Base-by-base conservation (phyloP, 2,113 vertebrate genomes). In the Lonchura striata region DNA sequence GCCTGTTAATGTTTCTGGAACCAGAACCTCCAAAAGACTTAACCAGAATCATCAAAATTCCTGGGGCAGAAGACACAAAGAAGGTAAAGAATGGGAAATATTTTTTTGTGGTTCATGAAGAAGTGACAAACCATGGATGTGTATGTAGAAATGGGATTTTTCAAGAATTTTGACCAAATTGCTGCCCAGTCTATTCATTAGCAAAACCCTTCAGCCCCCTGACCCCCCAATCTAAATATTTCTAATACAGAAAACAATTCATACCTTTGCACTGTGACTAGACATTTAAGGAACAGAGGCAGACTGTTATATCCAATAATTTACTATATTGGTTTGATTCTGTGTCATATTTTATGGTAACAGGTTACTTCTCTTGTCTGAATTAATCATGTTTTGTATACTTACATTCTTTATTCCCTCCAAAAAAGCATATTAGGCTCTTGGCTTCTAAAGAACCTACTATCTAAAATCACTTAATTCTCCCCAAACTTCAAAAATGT, bases 21-120 rank as follows among this genome's bases (percentile, higher is more conserved):
- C 35, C 15, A 41, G 82, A 93, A 47, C 57, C 60, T 52, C 10
- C 24, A 5, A 69, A 90, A 88, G 77, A 94, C 33, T 7, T 49
- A 35, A 61, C 30, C 8, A 77, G 69, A 74, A 52, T 63, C 16
- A 91, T 39, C 14, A 86, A 49, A 30, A 74, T 64, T 76, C 37
- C 52, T 69, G 35, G 4, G 8, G 30, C 68, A 66, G 81, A 94
- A 78, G 66, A 42, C 24, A 25, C 27, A 74, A 49, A 47, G 2
- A 85, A 94, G 97, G 97, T 98, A 95, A 97, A 95, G 33, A 69
- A 44, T 41, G 10, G 18, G 5, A 22, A 37, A 1, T 17, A 7
- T 27, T 25, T 63, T 63, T 79, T 76, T 54, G 12, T 63, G n/a
- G 22, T 53, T 82, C 20, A 33, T 79, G 24, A 79, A 64, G 17